Evolutionary conservation across 2,113 vertebrate species (phyloP).

Genomic region (Oncorhynchus kisutch): DNA sequence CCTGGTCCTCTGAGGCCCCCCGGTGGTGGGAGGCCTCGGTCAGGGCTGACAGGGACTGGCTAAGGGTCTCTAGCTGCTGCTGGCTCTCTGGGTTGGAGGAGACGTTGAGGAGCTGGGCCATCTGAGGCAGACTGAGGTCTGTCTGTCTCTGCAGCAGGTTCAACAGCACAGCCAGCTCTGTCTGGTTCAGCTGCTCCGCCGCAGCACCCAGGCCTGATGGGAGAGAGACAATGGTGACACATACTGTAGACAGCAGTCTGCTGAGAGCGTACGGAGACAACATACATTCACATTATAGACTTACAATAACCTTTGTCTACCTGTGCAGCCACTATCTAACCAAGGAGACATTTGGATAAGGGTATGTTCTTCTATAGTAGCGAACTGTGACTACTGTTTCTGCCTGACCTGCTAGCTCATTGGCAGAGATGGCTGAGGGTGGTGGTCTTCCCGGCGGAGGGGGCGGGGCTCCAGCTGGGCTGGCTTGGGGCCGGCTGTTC

Average conservation of each 20-base stretch:
- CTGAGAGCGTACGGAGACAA: neutral
- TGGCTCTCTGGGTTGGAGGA: constrained; percentile 85
- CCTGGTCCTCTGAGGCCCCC: constrained; percentile 72
- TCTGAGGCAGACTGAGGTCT: constrained; percentile 89
- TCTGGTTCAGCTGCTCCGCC: constrained; percentile 95
- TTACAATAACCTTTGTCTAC: neutral
- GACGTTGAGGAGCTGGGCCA: constrained; percentile 90
- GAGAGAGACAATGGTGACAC: constrained; percentile 4
- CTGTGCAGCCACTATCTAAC: neutral
- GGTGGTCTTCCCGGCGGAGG: constrained; percentile 62
- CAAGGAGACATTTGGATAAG: neutral
- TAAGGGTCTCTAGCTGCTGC: constrained; percentile 85
- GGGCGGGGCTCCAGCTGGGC: constrained; percentile 77
- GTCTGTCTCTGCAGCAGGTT: constrained; percentile 97
- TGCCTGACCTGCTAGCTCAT: constrained; percentile 68
- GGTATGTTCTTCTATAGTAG: neutral
- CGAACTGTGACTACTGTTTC: no score
- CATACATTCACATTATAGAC: neutral
- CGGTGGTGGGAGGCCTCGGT: constrained; percentile 81
- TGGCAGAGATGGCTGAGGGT: constrained; percentile 52
- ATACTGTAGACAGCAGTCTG: neutral
- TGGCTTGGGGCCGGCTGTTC: constrained; percentile 78
- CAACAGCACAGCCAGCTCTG: constrained; percentile 89
- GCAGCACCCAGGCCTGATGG: constrained; percentile 83
- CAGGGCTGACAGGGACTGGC: constrained; percentile 87